These are phyloP conservation scores for Drosophila ezoana DNA, from an alignment of 2,888 invertebrate species.

Conservation along the genomic window DNA sequence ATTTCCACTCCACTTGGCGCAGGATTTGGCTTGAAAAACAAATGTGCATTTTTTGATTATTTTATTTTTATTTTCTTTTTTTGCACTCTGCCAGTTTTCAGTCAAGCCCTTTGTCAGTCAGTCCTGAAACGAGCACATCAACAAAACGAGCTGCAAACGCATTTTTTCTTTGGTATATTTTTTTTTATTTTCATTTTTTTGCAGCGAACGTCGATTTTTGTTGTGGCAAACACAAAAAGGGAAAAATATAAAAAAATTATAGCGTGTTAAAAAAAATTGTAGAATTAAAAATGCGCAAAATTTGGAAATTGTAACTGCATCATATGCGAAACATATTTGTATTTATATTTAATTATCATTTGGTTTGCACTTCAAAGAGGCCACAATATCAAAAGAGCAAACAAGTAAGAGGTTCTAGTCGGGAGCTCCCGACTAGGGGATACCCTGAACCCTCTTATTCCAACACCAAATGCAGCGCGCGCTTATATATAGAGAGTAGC, in stretches of 20 bases:
- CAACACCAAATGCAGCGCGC: no score
- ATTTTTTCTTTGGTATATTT: slow-evolving; percentile 41
- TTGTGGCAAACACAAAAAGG: slow-evolving; percentile 17
- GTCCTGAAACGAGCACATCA: slow-evolving; percentile 48
- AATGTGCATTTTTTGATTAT: slow-evolving; percentile 52
- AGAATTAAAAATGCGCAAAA: slow-evolving; percentile 22
- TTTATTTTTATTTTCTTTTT: slow-evolving; percentile 31
- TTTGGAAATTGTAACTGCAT: slow-evolving; percentile 40
- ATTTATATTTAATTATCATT: slow-evolving; percentile 35
- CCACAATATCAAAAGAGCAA: slow-evolving; percentile 11
- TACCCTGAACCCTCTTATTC: no score
- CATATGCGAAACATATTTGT: slow-evolving; percentile 22
- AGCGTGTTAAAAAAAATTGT: slow-evolving; percentile 54
- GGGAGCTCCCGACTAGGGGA: no score
- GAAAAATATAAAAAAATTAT: slow-evolving; percentile 24
- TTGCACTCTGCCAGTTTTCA: slow-evolving; percentile 55
- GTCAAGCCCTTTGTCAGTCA: slow-evolving; percentile 68
- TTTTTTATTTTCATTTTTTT: slow-evolving; percentile 10
- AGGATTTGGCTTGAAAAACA: slow-evolving; percentile 7
- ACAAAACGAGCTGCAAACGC: slow-evolving; percentile 61
- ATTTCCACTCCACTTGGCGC: slow-evolving; percentile 20
- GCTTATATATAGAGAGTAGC: no score
- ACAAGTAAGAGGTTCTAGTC: no score
- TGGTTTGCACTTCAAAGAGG: slow-evolving; percentile 10
- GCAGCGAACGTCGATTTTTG: slow-evolving; percentile 9